Base-by-base conservation (phyloP, 2,888 invertebrate genomes). In the Allacma fusca region DNA sequence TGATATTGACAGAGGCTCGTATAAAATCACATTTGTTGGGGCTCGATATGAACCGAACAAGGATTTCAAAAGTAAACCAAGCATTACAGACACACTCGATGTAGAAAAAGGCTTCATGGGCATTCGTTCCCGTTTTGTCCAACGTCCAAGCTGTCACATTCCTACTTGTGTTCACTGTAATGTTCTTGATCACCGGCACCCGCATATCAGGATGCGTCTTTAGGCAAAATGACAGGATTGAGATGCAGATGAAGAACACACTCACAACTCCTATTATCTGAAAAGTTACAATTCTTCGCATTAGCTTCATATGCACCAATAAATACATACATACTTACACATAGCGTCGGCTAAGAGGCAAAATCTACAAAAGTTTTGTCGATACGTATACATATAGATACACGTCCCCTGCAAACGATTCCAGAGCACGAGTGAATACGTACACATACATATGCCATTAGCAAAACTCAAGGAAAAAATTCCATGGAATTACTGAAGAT, bases 191-290 rank as follows among this genome's bases (percentile, higher is more conserved):
- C 85, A 93, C 91, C 81, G 81, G 83, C 78, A 95, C 95, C 85
- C 97, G 90, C 94, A 98, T 95, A 88, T 96, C 98, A 82, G 99
- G 98, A 88, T 98, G 98, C 69, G 99, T 99, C 90, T 99, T 99
- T 87, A 99, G 91, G 90, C 99, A 99, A 90, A 99, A 99, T 85
- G 98, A 97, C 88, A 98, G 90, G 87, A 99, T 99, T 84, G 98
- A 99, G 84, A 98, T 94, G 89, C 98, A 96, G 88, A 99, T 98
- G 91, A 99, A 99, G 91, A 98, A 98, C 86, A 99, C 97, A 84
- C 98, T 98, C 87, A 98, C 92, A 83, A 98, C 94, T 85, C 98
- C 98, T 87, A 99, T 95, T 86, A 97, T 94, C 98, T 99, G 92
- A 91, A 85, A 81, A 78, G 50, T 19, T 13, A 19, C 50, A 50